Evolutionary conservation across 2,113 vertebrate species (phyloP), one percentile per base, ranked within the genome.

Genomic region (Thinocorus orbignyianus): DNA sequence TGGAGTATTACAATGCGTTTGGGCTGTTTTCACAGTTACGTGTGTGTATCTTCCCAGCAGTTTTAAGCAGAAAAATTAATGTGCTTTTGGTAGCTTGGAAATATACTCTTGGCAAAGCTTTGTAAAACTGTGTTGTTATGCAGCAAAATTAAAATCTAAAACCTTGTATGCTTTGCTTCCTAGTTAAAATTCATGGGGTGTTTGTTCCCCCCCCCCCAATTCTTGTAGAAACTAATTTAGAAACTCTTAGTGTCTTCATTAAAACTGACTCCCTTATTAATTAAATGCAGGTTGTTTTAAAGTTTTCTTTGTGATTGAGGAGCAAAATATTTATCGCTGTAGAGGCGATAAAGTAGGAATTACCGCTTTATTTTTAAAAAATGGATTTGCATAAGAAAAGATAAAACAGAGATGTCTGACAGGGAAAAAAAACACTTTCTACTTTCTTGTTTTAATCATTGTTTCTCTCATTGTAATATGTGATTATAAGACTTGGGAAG

Each of bases 51-150:
- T 97, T 96, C 64, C 88, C 90, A 88, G 84, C 64, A 95, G 78
- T 95, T 97, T 95, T 93, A 91, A 90, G 70, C 76, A 86, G 96
- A 93, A 94, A 93, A 95, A 86, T 31, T 83, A 88, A 70, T 52
- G 88, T 97, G 87, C 41, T 97, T 97, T 97, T 86, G 93, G 74
- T 96, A 90, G 84, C 70, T 88, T 90, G 73, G 68, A 96, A 96
- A 97, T 93, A 58, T 18, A 95, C 69, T 92, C 69, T 91, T 83
- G 88, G 95, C 84, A 83, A 81, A 95, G 68, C 71, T 82, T 92
- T 86, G 86, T 64, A 78, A 92, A 91, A 93, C n/a, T 49, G 42
- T 84, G 17, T 52, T 90, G 1, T 54, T 30, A n/a, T 26, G 72
- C 57, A 96, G 78, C 44, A 73, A 81, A 90, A 92, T 90, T 30